phyloP scores from a whole-genome alignment of 2,113 vertebrate genomes.

The Cnemophilus loriae region DNA sequence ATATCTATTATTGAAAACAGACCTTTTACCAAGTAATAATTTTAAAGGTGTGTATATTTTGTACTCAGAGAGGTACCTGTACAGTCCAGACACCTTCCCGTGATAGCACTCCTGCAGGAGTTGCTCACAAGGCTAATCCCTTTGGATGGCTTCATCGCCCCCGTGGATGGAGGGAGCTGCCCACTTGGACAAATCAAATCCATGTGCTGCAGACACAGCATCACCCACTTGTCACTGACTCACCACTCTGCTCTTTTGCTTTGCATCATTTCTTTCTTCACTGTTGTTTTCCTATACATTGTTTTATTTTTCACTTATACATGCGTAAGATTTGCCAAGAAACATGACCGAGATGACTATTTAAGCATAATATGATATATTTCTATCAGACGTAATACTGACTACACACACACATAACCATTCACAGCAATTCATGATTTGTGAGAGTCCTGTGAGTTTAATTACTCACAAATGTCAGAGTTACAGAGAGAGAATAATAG shows the following conservation, averaged over 20 bases:
- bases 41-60: fast-evolving
- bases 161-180: too few species aligned
- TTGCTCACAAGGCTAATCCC: background rate
- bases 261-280: background rate
- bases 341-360: background rate
- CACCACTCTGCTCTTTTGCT: background rate
- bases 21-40: background rate
- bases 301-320: background rate
- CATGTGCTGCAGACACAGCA: background rate
- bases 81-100: background rate
- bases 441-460: background rate
- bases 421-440: background rate
- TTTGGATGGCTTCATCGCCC: background rate
- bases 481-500: background rate
- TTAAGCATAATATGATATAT: background rate
- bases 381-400: background rate
- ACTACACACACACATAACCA: background rate
- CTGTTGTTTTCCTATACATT: background rate
- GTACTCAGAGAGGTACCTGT: background rate
- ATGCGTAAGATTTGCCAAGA: background rate
- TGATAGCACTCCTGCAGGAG: background rate
- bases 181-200: background rate
- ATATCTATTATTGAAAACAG: background rate
- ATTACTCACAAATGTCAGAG: slow-evolving; percentile 14
- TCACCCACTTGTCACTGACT: background rate